Evolutionary conservation across 2,888 invertebrate genomes (phyloP), one percentile per base, ranked within the genome.

Genomic region (Ectropis crepuscularia): DNA sequence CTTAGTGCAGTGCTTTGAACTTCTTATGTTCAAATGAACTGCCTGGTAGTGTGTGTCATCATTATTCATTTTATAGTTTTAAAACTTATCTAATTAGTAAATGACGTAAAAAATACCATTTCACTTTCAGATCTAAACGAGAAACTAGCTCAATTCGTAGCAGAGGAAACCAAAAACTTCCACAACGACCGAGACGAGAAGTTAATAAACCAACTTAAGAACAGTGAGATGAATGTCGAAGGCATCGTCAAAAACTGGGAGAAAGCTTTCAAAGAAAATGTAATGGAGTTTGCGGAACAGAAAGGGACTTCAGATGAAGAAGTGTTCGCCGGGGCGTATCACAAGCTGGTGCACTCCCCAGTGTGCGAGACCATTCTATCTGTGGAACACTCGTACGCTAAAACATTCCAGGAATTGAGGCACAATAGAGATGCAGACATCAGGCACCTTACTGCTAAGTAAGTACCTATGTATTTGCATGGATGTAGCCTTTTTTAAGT

Each of bases 301-400:
- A 94, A 96, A 65, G 92, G 81, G 97, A 97, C 69, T 55, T 72
- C 39, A 16, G 65, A 65, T 39, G 54, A 59, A 53, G 58, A 74
- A 86, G 94, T 96, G 45, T 97, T 98, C 90, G 96, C 97, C 2
- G 96, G 96, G 5, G 97, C 97, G 28, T 98, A 98, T 85, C 97
- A 98, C 82, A 94, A 94, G 78, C 76, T 95, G 53, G 96, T 97
- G 2, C 97, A 97, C 84, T 98, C 98, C 0, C 96, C 97, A 0
- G 97, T 97, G 0, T 88, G 98, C 36, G 97, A 98, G 80, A 96
- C 97, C 0, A 96, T 99, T 80, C 93, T 99, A 16, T 96, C 97
- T 77, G 95, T 97, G 42, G 98, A 99, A 85, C 96, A 97, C 78
- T 95, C 96, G 10, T 97, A 97, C 85, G 97, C 98, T 0, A 95